A percentile compares a stretch with the other conserved stretches of the same genome.
These are phyloP conservation scores for Cydia splendana DNA, from an alignment of 1,140 invertebrate genomes.

Conservation along the genomic window DNA sequence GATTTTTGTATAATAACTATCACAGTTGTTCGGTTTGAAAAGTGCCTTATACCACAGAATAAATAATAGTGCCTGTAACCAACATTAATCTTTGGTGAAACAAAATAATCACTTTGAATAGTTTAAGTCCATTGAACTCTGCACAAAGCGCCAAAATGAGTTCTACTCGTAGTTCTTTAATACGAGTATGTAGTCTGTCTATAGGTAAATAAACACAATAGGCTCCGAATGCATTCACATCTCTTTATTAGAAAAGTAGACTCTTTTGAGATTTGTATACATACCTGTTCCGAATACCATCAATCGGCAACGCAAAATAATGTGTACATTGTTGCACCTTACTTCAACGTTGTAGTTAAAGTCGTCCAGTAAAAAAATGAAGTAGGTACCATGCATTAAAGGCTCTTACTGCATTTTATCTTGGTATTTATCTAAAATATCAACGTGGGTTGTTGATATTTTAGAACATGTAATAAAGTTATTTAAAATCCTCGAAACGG, in stretches of 20 bases:
- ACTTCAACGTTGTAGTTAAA: too few species aligned
- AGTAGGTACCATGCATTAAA: background rate
- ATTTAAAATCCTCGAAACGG: constrained; percentile 41
- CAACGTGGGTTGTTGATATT: background rate
- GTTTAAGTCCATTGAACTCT: background rate
- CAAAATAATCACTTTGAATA: background rate
- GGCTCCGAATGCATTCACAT: background rate
- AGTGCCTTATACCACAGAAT: background rate
- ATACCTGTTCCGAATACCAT: background rate
- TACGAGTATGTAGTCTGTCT: background rate
- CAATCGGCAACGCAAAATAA: too few species aligned
- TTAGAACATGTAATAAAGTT: constrained; percentile 33
- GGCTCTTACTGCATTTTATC: background rate
- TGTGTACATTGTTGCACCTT: too few species aligned
- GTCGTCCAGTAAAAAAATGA: too few species aligned
- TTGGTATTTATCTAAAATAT: background rate
- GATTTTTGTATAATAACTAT: too few species aligned
- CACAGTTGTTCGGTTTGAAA: background rate
- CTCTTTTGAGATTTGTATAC: background rate
- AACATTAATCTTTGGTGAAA: background rate
- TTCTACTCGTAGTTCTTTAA: background rate
- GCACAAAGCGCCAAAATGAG: background rate
- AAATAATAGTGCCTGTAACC: too few species aligned
- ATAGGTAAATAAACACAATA: constrained; percentile 7
- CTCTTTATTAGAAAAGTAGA: background rate